Evolutionary conservation across 1,140 invertebrate genomes (phyloP).

Genomic region (Trichogramma pretiosum): DNA sequence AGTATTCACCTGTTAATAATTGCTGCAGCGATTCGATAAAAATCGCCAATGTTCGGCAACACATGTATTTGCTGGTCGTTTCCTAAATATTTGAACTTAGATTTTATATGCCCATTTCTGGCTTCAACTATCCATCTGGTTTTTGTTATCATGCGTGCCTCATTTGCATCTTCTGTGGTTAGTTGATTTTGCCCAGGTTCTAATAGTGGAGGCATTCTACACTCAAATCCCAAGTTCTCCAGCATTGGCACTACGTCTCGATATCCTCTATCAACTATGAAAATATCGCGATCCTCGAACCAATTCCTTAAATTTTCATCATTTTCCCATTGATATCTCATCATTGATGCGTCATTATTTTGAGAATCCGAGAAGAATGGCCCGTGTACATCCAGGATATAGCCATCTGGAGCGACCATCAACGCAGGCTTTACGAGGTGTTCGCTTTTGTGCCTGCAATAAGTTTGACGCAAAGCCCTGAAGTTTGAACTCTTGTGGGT

Average conservation of each 20-base stretch:
- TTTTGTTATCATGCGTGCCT: constrained; percentile 16
- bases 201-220: constrained; percentile 5
- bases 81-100: constrained; percentile 16
- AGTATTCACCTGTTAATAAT: constrained; percentile 12
- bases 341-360: constrained; percentile 21
- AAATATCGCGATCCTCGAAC: constrained; percentile 10
- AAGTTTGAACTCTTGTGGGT: constrained; percentile 17
- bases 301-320: constrained; percentile 8
- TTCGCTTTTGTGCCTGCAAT: constrained; percentile 15
- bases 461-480: constrained; percentile 6
- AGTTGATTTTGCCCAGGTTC: background rate
- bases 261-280: constrained; percentile 11
- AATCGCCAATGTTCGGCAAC: constrained; percentile 7
- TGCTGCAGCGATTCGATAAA: no score
- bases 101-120: no score
- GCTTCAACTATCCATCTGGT: no score
- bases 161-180: constrained; percentile 12
- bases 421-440: constrained; percentile 19
- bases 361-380: constrained; percentile 6
- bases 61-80: background rate
- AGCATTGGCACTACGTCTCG: background rate
- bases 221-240: background rate
- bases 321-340: constrained; percentile 8
- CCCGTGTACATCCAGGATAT: constrained; percentile 18
- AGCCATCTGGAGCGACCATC: constrained; percentile 17